Base-by-base conservation (phyloP, 2,888 invertebrate genomes). In the Megalurothrips usitatus region DNA sequence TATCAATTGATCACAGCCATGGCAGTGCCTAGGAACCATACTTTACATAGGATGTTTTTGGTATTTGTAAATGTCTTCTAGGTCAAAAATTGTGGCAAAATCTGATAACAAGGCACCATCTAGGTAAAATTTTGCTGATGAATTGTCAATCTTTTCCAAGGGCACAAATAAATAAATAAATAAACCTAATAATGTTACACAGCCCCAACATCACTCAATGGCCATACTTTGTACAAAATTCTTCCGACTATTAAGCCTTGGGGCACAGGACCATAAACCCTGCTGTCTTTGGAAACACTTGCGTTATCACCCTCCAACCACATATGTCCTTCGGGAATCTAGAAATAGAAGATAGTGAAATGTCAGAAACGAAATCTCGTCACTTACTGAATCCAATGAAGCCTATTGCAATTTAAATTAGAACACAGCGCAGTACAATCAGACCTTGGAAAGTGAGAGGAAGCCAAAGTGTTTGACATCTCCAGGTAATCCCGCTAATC, bases 281-380 rank as follows among this genome's bases (percentile, higher is more conserved):
- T 90, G 1, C 97, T 97, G 88, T 98, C 98, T 0, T 92, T 91
- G 12, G 97, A 97, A 88, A 96, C 95, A 81, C 87, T 87, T 17
- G 89, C 89, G 87, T 98, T 98, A 86, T 98, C 97, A 26, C 98
- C 97, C 88, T 96, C 95, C 82, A 97, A 87, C 97, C 97, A 97
- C 0, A 97, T 93, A 87, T 96, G 94, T 1, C 96, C 96, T 84
- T 89, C 89, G 0, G 96, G 96, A 78, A 96, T 93, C 86, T 92
- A 89, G 82, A 88, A 85, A 14, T 84, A 84, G 34, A 82, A 79
- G 79, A 79, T 81, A 79, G 80, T 19, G 26, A 58, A 17, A 8
- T 80, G 78, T 19, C 79, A 80, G 17, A 81, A 79, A 34, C 48
- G 26, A 84, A 83, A 23, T 88, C 84, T 82, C 84, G 83, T 86